Base-by-base conservation (phyloP, 2,797 vertebrate genomes). In the Anisognathus igniventris region DNA sequence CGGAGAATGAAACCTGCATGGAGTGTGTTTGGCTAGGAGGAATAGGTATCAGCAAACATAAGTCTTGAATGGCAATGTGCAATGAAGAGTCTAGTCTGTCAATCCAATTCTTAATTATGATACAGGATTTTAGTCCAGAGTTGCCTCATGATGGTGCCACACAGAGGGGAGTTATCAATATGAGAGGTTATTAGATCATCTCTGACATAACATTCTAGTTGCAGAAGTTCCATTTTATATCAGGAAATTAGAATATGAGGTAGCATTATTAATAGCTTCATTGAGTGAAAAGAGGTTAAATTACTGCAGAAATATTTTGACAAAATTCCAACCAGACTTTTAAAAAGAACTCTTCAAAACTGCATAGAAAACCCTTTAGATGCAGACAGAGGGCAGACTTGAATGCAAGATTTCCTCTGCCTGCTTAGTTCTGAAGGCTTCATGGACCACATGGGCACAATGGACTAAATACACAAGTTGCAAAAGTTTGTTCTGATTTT, bases 191-290 rank as follows among this genome's bases (percentile, higher is more conserved):
- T 66, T 88, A 0, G 3, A 20, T 73, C 9, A 25, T 31, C 45
- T 79, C 48, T 92, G 45, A 40, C 51, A 25, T 2, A 75, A 13
- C 8, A 31, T 60, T 85, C 68, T 73, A 62, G 19, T 30, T 67
- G 25, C 28, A 85, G 39, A 81, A 73, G 18, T 68, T 75, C n/a
- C 8, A 35, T 62, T 82, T 86, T 60, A 53, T 45, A 48, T 19
- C 27, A 79, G 64, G 18, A 91, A 95, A 80, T 73, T 85, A 82
- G 47, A 92, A 56, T 82, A 66, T 14, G 25, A 44, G 21, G 19
- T 47, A 68, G 11, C 21, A 68, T 72, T 76, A 76, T 61, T 77
- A 71, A 30, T 6, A 42, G 20, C 21, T 58, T 86, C 58, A 80
- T 30, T 58, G 58, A 54, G 21, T 56, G 64, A 74, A 76, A 83